Evolutionary conservation across 2,888 invertebrate species (phyloP).

Genomic region (Agonum fuliginosum): DNA sequence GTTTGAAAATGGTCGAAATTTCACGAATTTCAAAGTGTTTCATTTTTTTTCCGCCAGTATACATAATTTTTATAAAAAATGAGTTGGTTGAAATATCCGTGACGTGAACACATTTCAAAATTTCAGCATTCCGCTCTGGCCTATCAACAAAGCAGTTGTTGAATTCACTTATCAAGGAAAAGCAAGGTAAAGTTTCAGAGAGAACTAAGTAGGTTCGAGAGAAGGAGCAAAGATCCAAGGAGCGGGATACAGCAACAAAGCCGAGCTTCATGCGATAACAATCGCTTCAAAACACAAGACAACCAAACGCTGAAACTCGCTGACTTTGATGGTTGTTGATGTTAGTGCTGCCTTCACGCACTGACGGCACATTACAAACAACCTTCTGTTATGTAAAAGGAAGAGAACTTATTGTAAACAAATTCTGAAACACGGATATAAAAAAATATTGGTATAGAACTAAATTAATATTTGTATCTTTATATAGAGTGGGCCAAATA

Average conservation of each 20-base stretch:
- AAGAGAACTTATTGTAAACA: too few species aligned
- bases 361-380: neutral
- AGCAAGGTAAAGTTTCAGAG: conserved; percentile 19
- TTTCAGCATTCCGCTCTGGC: conserved; percentile 11
- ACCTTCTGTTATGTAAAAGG: neutral
- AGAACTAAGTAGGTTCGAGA: conserved; percentile 5
- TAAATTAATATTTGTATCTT: too few species aligned
- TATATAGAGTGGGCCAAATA: too few species aligned
- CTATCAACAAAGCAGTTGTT: conserved; percentile 40
- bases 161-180: conserved; percentile 25
- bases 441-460: too few species aligned
- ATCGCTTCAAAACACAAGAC: conserved; percentile 20
- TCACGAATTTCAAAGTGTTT: too few species aligned
- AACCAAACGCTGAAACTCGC: conserved; percentile 27
- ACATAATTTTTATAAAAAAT: conserved; percentile 2
- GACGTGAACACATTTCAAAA: conserved; percentile 7
- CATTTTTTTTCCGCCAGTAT: neutral
- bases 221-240: neutral
- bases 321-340: too few species aligned
- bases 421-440: too few species aligned
- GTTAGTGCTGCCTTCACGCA: neutral
- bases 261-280: conserved; percentile 28
- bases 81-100: conserved; percentile 22
- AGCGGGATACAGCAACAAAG: conserved; percentile 35
- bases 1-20: too few species aligned